Evolutionary conservation across 1,140 invertebrate species (phyloP).

Genomic region (Sminthurides bifidus): DNA sequence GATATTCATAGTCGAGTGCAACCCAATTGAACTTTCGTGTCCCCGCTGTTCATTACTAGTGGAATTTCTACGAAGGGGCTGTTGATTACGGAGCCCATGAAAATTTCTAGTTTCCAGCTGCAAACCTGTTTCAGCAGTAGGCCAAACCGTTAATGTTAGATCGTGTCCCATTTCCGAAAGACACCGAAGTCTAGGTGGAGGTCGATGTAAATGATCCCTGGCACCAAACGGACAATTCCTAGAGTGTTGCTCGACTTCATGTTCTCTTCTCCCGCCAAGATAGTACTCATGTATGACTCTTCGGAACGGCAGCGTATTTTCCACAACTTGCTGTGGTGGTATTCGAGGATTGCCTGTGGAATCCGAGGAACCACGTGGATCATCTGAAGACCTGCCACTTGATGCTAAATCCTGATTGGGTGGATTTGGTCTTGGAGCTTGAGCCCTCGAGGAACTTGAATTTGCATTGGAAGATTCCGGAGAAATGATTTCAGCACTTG

Average conservation of each 20-base stretch:
- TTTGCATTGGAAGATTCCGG: slow-evolving; percentile 2
- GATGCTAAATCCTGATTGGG: not conserved
- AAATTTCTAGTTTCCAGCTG: slow-evolving; percentile 19
- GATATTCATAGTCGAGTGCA: too few relatives aligned
- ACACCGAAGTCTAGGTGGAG: slow-evolving; percentile 26
- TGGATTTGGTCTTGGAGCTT: slow-evolving; percentile 24
- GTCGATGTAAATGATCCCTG: slow-evolving; percentile 11
- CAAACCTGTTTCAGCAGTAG: slow-evolving; percentile 25
- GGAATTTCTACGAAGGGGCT: too few relatives aligned
- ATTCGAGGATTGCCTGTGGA: not conserved
- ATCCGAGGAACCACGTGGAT: not conserved
- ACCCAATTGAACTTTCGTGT: not conserved
- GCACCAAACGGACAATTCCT: slow-evolving; percentile 25
- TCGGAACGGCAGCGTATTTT: not conserved
- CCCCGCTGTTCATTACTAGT: too few relatives aligned
- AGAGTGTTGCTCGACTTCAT: slow-evolving; percentile 17
- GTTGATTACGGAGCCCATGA: not conserved
- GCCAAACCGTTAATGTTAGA: slow-evolving; percentile 21
- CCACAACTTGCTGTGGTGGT: not conserved
- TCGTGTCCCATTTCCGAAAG: slow-evolving; percentile 21
- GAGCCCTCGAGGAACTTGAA: slow-evolving; percentile 21
- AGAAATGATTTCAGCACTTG: not conserved
- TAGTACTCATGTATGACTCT: slow-evolving; percentile 16
- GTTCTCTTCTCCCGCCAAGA: not conserved
- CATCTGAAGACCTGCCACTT: not conserved